Evolutionary conservation across 2,888 invertebrate species (phyloP), one percentile per base, ranked within the genome.

Genomic region (Salticus scenicus): DNA sequence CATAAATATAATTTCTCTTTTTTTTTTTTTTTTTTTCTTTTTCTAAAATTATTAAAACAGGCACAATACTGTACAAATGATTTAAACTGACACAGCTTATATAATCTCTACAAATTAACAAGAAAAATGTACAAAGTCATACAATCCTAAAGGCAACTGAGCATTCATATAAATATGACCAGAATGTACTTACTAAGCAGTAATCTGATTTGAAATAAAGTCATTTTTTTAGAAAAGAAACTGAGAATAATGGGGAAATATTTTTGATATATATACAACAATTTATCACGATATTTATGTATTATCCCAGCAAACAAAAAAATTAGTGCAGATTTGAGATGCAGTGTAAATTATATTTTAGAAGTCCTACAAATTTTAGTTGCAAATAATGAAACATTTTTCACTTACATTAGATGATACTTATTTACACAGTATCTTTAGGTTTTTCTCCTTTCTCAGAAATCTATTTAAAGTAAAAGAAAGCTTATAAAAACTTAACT

Each of bases 141-240:
- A 24, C 57, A 57, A 5, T 57, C 24, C 57, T 47, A 47, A n/a
- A 57, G 24, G 57, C 57, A 57, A 17, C 57, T 57, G 57, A 57
- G 57, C 57, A 57, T 24, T 57, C 24, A 24, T 57, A n/a, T n/a
- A 57, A 57, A 57, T 57, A 57, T 57, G 57, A 57, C 57, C 57
- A 57, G 57, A 24, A 24, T 57, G 24, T 57, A 57, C 4, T 57
- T 57, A n/a, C 8, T 24, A 12, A 24, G 24, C 24, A 24, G 24
- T 57, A 24, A 57, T 24, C 24, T 57, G 24, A 57, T 57, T 57
- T 12, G 12, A 24, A 20, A 57, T 57, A 57, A 24, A 57, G 12
- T 57, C 24, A 17, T 1, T 5, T 57, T 57, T 20, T 7, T 47
- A 47, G 24, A 37, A 24, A 57, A 24, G 57, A 2, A 57, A 57